Conservation (phyloP, 1,140 invertebrate genomes). For the Myzus persicae region DNA sequence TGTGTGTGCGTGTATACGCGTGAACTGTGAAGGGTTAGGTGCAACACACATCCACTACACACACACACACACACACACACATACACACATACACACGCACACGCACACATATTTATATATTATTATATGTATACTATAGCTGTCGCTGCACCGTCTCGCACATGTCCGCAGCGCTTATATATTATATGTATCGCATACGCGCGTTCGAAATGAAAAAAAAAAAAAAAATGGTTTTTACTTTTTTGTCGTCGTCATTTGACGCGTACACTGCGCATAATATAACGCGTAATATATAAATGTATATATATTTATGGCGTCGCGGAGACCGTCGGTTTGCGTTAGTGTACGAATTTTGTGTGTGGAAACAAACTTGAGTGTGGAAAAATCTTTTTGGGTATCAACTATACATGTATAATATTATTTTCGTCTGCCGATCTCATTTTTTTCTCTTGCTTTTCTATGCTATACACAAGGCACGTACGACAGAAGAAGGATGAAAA, state of each 20-base stretch:
- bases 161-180: not conserved
- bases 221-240: constrained; percentile 4
- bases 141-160: not conserved
- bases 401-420: not conserved
- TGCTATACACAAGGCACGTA: too few relatives aligned
- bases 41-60: constrained; percentile 25
- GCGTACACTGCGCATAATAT: not conserved
- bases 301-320: not conserved
- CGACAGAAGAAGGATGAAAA: not conserved
- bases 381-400: not conserved
- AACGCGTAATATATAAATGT: not conserved
- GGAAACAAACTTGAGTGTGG: not conserved
- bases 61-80: constrained; percentile 7
- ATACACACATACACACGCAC: not conserved
- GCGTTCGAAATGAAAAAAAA: not conserved
- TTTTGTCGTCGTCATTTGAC: not conserved
- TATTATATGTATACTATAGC: not conserved
- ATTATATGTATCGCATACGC: not conserved
- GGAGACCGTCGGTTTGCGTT: not conserved
- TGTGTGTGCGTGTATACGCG: not conserved
- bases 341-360: not conserved
- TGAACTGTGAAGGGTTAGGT: constrained; percentile 24
- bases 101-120: too few relatives aligned
- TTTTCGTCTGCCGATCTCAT: not conserved
- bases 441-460: not conserved